Evolutionary conservation across 1,140 invertebrate species (phyloP).

Genomic region (Dolichoris vasculosae): DNA sequence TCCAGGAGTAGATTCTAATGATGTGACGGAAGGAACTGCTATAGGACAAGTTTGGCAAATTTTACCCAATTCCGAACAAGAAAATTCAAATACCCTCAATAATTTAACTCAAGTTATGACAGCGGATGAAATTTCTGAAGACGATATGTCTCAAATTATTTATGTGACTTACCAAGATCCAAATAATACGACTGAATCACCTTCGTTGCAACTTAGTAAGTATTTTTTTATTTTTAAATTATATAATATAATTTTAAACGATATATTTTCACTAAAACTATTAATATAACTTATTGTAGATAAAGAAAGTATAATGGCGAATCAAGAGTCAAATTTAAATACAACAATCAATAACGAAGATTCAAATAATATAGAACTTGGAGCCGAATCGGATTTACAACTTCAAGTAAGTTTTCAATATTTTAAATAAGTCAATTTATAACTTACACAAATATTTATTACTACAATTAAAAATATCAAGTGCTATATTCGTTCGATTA

Average conservation of each 20-base stretch:
- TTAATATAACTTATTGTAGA: slow-evolving; percentile 13
- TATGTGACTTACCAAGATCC: slow-evolving; percentile 75
- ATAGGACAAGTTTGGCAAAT: slow-evolving; percentile 66
- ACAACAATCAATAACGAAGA: slow-evolving; percentile 56
- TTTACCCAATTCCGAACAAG: slow-evolving; percentile 59
- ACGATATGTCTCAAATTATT: slow-evolving; percentile 71
- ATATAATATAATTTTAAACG: too few relatives aligned
- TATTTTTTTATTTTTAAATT: slow-evolving; percentile 16
- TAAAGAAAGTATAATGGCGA: slow-evolving; percentile 55
- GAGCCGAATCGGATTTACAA: slow-evolving; percentile 66
- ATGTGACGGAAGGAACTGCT: slow-evolving; percentile 55
- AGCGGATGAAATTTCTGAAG: slow-evolving; percentile 61
- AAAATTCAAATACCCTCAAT: slow-evolving; percentile 59
- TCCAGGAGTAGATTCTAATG: slow-evolving; percentile 50
- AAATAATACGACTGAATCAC: slow-evolving; percentile 67
- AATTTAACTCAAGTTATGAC: slow-evolving; percentile 60
- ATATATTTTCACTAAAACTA: neutral
- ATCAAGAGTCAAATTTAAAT: slow-evolving; percentile 56
- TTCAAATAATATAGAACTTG: slow-evolving; percentile 60
- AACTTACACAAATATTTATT: neutral
- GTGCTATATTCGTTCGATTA: too few relatives aligned
- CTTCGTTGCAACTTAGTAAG: slow-evolving; percentile 70
- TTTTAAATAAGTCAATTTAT: neutral
- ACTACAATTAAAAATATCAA: neutral
- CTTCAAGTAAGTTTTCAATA: slow-evolving; percentile 62